These are phyloP conservation scores for Oreochromis grahami DNA, from an alignment of 2,797 vertebrate genomes.

Conservation along the genomic window DNA sequence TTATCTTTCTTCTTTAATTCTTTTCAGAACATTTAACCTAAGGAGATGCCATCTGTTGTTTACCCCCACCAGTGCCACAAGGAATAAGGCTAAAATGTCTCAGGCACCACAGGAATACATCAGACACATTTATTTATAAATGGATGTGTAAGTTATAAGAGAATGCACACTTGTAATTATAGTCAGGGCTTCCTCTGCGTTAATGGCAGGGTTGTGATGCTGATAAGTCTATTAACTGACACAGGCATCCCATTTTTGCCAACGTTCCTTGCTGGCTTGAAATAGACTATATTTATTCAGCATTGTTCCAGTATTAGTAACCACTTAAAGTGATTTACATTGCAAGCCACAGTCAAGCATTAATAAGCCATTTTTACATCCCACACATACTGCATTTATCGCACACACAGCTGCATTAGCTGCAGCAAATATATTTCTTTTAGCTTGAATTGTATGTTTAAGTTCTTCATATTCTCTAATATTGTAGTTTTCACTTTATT, in stretches of 20 bases:
- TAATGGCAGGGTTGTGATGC: background rate
- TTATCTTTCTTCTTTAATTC: background rate
- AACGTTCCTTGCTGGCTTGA: background rate
- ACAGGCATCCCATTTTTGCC: background rate
- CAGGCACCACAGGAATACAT: background rate
- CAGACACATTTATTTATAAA: background rate
- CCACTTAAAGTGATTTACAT: background rate
- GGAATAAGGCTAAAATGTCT: background rate
- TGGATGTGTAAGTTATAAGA: background rate
- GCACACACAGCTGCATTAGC: background rate
- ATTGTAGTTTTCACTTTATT: background rate
- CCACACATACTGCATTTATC: background rate
- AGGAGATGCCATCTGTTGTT: background rate
- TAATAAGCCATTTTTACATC: background rate
- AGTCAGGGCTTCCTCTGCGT: background rate
- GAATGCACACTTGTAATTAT: background rate
- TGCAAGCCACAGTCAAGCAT: background rate
- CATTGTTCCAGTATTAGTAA: background rate
- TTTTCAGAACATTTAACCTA: background rate
- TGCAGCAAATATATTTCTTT: background rate
- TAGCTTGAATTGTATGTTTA: background rate
- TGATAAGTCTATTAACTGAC: background rate
- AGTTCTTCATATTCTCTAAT: background rate
- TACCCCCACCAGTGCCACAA: background rate
- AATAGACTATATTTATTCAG: background rate